These are phyloP conservation scores for Lasioglossum calceatum DNA, from an alignment of 2,888 invertebrate species.

Conservation along the genomic window DNA sequence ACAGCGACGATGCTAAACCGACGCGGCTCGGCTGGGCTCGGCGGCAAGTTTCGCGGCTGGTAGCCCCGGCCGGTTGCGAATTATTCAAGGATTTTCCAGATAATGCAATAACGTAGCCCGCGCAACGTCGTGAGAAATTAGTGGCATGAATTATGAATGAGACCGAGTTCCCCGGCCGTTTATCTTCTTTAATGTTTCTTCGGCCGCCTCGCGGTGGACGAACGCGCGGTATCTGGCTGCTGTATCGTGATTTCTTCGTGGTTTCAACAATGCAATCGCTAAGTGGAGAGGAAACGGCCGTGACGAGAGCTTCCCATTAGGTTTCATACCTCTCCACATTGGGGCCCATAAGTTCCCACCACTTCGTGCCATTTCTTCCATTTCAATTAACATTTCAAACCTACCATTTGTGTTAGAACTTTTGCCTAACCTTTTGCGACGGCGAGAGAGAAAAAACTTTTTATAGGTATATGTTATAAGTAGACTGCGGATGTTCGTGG, in stretches of 20 bases:
- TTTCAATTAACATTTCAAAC: not conserved
- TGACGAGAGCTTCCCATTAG: not conserved
- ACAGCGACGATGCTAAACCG: not conserved
- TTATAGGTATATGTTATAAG: too few species aligned
- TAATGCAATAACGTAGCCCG: slow-evolving; percentile 71
- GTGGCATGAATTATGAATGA: slow-evolving; percentile 75
- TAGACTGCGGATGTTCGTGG: too few species aligned
- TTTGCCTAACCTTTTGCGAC: too few species aligned
- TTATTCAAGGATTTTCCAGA: slow-evolving; percentile 73
- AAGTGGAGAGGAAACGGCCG: not conserved
- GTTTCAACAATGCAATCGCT: not conserved
- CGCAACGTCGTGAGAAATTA: slow-evolving; percentile 69
- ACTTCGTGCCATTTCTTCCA: not conserved
- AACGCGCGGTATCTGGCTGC: slow-evolving; percentile 20
- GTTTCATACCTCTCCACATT: not conserved
- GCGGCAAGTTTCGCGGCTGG: slow-evolving; percentile 51
- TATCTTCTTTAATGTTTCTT: slow-evolving; percentile 73
- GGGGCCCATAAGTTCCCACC: not conserved
- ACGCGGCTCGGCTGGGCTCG: not conserved
- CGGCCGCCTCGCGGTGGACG: slow-evolving; percentile 43
- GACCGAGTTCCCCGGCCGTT: slow-evolving; percentile 67
- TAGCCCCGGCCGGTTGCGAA: slow-evolving; percentile 58
- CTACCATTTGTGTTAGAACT: not conserved
- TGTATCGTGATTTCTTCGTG: slow-evolving; percentile 33
- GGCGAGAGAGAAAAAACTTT: too few species aligned